Conservation (phyloP, 2,113 vertebrate species). For the Seriola aureovittata region DNA sequence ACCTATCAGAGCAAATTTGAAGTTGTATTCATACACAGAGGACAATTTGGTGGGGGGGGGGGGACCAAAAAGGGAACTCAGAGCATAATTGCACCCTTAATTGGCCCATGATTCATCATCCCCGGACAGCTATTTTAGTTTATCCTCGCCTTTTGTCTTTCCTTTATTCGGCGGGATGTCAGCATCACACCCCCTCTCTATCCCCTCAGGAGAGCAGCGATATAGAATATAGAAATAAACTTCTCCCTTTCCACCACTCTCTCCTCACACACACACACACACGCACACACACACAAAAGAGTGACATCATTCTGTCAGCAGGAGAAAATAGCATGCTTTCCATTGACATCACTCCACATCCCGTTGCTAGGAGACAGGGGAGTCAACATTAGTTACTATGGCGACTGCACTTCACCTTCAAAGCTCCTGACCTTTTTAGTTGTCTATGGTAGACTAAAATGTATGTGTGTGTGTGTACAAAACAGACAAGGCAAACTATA, state of each 20-base stretch:
- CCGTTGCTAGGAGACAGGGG: constrained; percentile 86
- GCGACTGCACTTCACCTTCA: constrained; percentile 87
- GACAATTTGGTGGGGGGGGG: neutral
- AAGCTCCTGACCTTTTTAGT: constrained; percentile 78
- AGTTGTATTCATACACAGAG: constrained; percentile 39
- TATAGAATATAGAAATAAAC: constrained; percentile 60
- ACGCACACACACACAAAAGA: constrained; percentile 50
- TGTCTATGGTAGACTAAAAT: constrained; percentile 42
- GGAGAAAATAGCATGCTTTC: constrained; percentile 76
- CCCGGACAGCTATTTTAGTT: constrained; percentile 58
- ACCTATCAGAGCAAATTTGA: constrained; percentile 39
- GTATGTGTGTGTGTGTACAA: constrained; percentile 27
- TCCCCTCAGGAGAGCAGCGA: constrained; percentile 28
- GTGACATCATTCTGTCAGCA: constrained; percentile 78
- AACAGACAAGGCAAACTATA: constrained; percentile 16
- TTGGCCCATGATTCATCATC: constrained; percentile 68
- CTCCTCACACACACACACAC: constrained; percentile 44
- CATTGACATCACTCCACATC: constrained; percentile 87
- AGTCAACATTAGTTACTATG: constrained; percentile 90
- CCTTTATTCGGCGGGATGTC: constrained; percentile 46
- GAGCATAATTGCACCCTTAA: constrained; percentile 56
- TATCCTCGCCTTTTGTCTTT: constrained; percentile 38
- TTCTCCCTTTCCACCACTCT: constrained; percentile 52
- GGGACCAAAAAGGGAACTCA: constrained; percentile 22
- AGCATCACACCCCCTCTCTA: constrained; percentile 8